Percentiles rank a stretch among this genome's conserved stretches.
Evolutionary conservation across 2,888 invertebrate species (phyloP).

Genomic region (Patella caerulea): DNA sequence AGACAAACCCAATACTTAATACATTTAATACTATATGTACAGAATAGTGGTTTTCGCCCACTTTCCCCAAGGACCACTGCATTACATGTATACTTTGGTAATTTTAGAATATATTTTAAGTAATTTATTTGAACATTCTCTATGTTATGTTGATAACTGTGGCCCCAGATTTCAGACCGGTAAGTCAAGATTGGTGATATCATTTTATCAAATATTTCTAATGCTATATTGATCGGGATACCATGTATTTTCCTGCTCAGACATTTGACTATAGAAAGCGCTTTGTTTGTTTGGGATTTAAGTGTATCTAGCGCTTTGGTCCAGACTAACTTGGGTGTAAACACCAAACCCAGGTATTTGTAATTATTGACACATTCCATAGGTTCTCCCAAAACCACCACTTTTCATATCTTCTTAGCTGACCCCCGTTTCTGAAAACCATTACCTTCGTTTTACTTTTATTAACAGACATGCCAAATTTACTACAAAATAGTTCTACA

Average conservation of each 20-base stretch:
- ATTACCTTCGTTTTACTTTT: too few relatives aligned
- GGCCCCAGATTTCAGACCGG: slow-evolving; percentile 3
- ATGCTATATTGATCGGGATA: too few relatives aligned
- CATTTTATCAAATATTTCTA: too few relatives aligned
- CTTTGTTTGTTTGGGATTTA: slow-evolving; percentile 21
- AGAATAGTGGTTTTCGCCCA: slow-evolving; percentile 7
- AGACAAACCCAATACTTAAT: not conserved
- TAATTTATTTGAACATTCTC: slow-evolving; percentile 6
- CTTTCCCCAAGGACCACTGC: slow-evolving; percentile 7
- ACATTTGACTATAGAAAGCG: not conserved
- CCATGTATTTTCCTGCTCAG: too few relatives aligned
- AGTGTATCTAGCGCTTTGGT: not conserved
- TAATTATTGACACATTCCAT: not conserved
- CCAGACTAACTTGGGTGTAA: slow-evolving; percentile 18
- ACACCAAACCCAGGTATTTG: slow-evolving; percentile 15
- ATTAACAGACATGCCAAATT: too few relatives aligned
- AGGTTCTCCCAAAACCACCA: not conserved
- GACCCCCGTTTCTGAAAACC: too few relatives aligned
- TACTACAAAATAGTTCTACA: too few relatives aligned
- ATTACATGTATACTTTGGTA: not conserved
- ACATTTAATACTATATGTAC: not conserved
- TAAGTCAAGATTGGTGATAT: too few relatives aligned
- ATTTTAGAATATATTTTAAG: not conserved
- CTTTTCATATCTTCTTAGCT: not conserved
- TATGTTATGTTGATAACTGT: not conserved